phyloP scores from a whole-genome alignment of 2,888 invertebrate genomes.

The Steinernema scapterisci region DNA sequence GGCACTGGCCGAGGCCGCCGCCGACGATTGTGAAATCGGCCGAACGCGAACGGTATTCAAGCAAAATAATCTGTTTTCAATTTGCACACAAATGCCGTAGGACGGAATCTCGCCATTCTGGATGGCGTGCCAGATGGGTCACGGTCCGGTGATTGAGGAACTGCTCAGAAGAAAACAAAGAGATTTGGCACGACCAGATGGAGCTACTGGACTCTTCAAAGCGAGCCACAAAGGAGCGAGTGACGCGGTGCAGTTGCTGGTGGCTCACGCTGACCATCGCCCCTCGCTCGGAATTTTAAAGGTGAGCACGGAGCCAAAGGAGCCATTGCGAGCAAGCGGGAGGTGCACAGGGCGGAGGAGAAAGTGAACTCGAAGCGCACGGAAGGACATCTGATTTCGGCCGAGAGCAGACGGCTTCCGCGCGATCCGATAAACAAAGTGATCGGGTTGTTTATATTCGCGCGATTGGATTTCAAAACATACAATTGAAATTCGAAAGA shows the following conservation, averaged over 20 bases:
- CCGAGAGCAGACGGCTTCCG: slow-evolving; percentile 5
- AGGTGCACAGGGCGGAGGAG: slow-evolving; percentile 36
- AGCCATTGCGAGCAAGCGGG: slow-evolving; percentile 72
- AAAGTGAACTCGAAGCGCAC: slow-evolving; percentile 34
- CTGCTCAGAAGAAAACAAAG: slow-evolving; percentile 79
- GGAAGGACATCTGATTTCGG: slow-evolving; percentile 21
- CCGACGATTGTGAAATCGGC: slow-evolving; percentile 74
- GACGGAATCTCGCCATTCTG: slow-evolving; percentile 79
- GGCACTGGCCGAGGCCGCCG: slow-evolving; percentile 74
- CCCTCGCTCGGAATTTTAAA: slow-evolving; percentile 35
- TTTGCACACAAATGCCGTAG: slow-evolving; percentile 49
- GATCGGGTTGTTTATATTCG: slow-evolving; percentile 24
- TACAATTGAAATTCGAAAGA: neutral
- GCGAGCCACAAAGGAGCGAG: slow-evolving; percentile 92
- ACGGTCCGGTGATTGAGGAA: slow-evolving; percentile 79
- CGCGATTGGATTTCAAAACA: slow-evolving; percentile 31
- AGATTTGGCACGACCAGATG: slow-evolving; percentile 76
- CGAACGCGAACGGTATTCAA: slow-evolving; percentile 37
- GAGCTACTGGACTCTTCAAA: slow-evolving; percentile 90
- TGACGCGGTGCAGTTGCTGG: slow-evolving; percentile 82
- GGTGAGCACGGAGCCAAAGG: slow-evolving; percentile 26
- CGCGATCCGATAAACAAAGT: slow-evolving; percentile 28
- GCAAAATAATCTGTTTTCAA: slow-evolving; percentile 15
- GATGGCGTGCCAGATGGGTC: slow-evolving; percentile 95
- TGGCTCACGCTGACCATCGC: slow-evolving; percentile 35